Evolutionary conservation across 2,888 invertebrate genomes (phyloP), one percentile per base, ranked within the genome.

Genomic region (Lithophane semibrunnea): DNA sequence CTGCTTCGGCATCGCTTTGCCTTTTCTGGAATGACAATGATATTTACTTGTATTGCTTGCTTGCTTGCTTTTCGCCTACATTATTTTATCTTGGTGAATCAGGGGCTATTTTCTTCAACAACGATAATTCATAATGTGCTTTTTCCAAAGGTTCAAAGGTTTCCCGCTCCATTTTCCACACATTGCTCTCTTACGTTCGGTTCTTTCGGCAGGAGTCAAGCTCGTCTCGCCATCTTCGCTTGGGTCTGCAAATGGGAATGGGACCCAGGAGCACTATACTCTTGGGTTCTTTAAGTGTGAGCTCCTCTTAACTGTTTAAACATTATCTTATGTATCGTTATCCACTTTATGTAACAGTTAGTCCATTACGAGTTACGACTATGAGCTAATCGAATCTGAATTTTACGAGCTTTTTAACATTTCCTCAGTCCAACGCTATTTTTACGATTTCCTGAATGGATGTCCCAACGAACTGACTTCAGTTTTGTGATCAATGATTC

Each of bases 371-470:
- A 64, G 66, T 86, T 76, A 85, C 82, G 79, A 76, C 64, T 73
- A n/a, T 66, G 64, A 74, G 71, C 68, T 77, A 83, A 83, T 80
- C 73, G 75, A 84, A 61, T 80, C 65, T 47, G 10, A 79, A 74
- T 80, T 82, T 87, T 80, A 87, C 72, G 79, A 78, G 63, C 61
- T 68, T 80, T 80, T 82, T 80, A 71, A 80, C 65, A 80, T 83
- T 83, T 86, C 78, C 83, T 83, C 66, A 77, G 60, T 73, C 64
- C n/a, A 63, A 65, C 18, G 66, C 37, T 65, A 49, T 74, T 71
- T 85, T 82, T 72, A 85, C 29, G 75, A 85, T 77, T 75, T 86
- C 85, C 88, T 75, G 69, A 60, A 66, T 54, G 58, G 56, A 72
- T 83, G 75, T 79, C 70, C 70, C 66, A 67, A 71, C 79, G 49